Base-by-base conservation (phyloP, 2,113 vertebrate species). In the Tetrax tetrax region DNA sequence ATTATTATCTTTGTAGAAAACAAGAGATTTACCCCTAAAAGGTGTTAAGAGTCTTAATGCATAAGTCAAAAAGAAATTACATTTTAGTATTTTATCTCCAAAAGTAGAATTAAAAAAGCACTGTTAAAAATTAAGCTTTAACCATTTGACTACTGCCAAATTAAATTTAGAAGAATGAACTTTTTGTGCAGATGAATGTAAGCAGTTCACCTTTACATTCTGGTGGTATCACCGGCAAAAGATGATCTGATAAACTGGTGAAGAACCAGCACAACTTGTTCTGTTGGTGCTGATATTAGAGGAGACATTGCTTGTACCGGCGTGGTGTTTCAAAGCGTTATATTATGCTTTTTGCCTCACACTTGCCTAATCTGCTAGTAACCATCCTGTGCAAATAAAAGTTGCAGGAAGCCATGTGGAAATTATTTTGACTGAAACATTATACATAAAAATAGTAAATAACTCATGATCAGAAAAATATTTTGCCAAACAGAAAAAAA, bases 361-460 rank as follows among this genome's bases (percentile, higher is more conserved):
- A 69, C 57, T 82, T 82, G 76, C 87, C 80, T 90, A n/a, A 64
- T 74, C 69, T 84, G n/a, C 69, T 48, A 17, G 57, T 60, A 69
- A 91, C 68, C 43, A 70, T 29, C 24, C n/a, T 51, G 64, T 64
- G 45, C 59, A 69, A 74, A 83, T 43, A 96, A 87, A 66, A 47
- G 60, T 3, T 92, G 41, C 79, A 74, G 53, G 75, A 94, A 93
- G 75, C 37, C 54, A 59, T 9, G 28, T 83, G 89, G 61, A 83
- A 87, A 87, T 85, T 77, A 86, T 43, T 94, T 75, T 83, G 53
- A 92, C 68, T 50, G 86, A 87, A 91, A 76, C 37, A 27, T 47
- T 74, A 41, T 41, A 82, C 96, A 89, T 91, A 56, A 94, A 89
- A 76, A 6, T 37, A 87, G 83, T 61, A 77, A 75, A 11, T 57